Evolutionary conservation across 2,888 invertebrate genomes (phyloP), one percentile per base, ranked within the genome.

Genomic region (Phytoseiulus persimilis): DNA sequence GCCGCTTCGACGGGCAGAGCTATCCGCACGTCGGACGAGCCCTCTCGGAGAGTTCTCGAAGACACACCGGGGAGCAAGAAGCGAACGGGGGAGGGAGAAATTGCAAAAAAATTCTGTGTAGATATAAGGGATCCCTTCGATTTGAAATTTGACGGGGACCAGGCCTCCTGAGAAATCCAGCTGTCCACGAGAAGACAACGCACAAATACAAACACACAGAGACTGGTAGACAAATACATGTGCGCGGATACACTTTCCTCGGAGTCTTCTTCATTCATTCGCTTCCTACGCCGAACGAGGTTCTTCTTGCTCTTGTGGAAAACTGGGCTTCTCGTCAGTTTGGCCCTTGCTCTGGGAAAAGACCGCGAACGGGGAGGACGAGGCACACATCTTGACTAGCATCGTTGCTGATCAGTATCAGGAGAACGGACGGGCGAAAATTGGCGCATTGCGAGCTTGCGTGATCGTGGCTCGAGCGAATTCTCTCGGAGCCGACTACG

Each of bases 81-180:
- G 28, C 65, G 65, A 65, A 28, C 65, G 65, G 28, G 1, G 28
- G 18, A 65, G 65, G 18, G 65, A 65, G 65, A 28, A 65, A 65
- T 28, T 65, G 65, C 65, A 65, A 65, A 28, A 65, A 65, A 65
- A 65, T 14, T 14, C 65, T 28, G 18, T 65, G 18, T 28, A 65
- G 23, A 65, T 65, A 65, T 65, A 65, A 65, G 65, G 65, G 18
- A 65, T 65, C 65, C 65, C 5, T 65, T 65, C 65, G 65, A 65
- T 28, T 65, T 18, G 65, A 65, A 65, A 65, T 65, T 65, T 65
- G 65, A 65, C 65, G 65, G 65, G 65, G 65, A 65, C 65, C 65
- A 65, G 65, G 65, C 65, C 65, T 65, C 65, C 65, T 65, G 65
- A 65, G 65, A 65, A 65, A 65, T 65, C 65, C 65, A 65, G 65